phyloP scores from a whole-genome alignment of 2,888 invertebrate species.

The Archips xylosteana region DNA sequence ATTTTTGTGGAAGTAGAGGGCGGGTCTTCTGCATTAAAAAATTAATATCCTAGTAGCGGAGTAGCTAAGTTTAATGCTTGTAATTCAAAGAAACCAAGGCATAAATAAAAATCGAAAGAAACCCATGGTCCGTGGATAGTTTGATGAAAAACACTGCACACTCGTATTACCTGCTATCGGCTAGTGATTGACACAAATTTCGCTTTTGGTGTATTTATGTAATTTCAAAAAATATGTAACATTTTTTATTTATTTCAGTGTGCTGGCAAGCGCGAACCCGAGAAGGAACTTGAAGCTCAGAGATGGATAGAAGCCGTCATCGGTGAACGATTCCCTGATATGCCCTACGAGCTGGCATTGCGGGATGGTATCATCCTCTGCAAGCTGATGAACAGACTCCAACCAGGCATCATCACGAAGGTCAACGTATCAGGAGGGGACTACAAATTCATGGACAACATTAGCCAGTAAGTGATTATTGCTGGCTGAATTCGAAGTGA shows the following conservation, averaged over 20 bases:
- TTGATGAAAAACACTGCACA: neutral
- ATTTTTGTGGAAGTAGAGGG: too few relatives aligned
- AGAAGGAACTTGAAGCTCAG: conserved; percentile 92
- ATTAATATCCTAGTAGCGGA: too few relatives aligned
- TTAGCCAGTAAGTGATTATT: conserved; percentile 92
- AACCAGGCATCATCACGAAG: conserved; percentile 93
- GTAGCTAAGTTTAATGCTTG: too few relatives aligned
- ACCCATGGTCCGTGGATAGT: too few relatives aligned
- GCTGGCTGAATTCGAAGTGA: too few relatives aligned
- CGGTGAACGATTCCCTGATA: conserved; percentile 90
- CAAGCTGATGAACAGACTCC: conserved; percentile 95
- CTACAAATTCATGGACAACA: conserved; percentile 98
- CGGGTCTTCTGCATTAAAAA: too few relatives aligned
- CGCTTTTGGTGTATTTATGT: neutral
- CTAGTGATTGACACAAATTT: neutral
- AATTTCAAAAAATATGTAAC: neutral
- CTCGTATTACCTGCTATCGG: too few relatives aligned
- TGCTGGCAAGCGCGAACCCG: conserved; percentile 92
- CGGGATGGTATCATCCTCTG: conserved; percentile 94
- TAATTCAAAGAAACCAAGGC: too few relatives aligned
- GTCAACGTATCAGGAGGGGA: conserved; percentile 94
- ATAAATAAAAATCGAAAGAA: too few relatives aligned
- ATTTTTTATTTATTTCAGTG: conserved; percentile 86
- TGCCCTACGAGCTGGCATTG: conserved; percentile 91
- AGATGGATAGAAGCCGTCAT: conserved; percentile 94